Conservation (phyloP, 2,888 invertebrate species). For the Polia nebulosa region DNA sequence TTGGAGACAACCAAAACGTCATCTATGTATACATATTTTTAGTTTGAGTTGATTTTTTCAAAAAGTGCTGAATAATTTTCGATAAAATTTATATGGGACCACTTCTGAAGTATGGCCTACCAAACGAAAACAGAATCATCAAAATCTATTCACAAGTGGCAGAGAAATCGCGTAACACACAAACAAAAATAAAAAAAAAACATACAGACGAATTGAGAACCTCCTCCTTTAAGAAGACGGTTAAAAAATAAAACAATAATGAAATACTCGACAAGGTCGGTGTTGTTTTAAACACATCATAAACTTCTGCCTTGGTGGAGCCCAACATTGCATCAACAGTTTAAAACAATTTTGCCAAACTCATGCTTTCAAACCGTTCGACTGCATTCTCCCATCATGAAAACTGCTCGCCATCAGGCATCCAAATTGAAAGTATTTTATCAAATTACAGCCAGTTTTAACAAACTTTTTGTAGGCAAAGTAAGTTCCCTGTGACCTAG, state of each 20-base stretch:
- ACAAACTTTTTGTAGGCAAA: conserved; percentile 15
- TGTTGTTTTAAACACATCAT: neutral
- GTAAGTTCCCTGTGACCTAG: conserved; percentile 33
- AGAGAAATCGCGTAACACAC: no score
- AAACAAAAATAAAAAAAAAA: no score
- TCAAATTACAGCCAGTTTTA: conserved; percentile 31
- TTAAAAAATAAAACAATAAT: neutral
- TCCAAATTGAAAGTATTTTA: conserved; percentile 43
- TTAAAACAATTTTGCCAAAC: conserved; percentile 10
- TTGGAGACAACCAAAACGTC: no score
- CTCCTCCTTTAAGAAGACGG: no score
- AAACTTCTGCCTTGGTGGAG: neutral
- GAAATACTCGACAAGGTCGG: neutral
- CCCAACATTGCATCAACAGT: neutral
- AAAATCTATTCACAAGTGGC: no score
- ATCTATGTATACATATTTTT: no score
- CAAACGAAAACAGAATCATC: no score
- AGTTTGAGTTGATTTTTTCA: no score
- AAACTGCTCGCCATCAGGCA: conserved; percentile 24
- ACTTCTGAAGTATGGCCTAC: no score
- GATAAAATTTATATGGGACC: no score
- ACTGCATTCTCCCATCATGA: neutral
- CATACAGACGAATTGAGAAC: no score
- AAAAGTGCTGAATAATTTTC: no score
- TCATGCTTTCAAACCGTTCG: neutral